Percentiles rank a stretch among this genome's conserved stretches.
Evolutionary conservation across 1,140 invertebrate species (phyloP).

Genomic region (Stenopsyche tienmushanensis): DNA sequence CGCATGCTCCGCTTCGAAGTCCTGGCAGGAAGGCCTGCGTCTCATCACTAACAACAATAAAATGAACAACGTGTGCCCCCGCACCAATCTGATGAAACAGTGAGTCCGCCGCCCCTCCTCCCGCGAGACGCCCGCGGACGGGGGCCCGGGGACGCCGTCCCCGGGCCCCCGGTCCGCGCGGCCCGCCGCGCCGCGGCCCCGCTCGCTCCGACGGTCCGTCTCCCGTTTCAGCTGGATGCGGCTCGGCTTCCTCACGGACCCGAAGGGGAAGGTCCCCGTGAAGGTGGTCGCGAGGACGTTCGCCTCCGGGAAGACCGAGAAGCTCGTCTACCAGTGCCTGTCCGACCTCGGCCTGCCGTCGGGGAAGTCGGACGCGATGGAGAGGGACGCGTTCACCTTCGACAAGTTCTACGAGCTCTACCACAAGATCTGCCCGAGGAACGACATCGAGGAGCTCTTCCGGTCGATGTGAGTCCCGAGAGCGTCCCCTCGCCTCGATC

Average conservation of each 20-base stretch:
- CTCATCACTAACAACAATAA: slow-evolving; percentile 95
- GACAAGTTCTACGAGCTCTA: slow-evolving; percentile 98
- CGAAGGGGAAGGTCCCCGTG: slow-evolving; percentile 94
- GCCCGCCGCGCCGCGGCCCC: too few species aligned
- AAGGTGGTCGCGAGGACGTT: slow-evolving; percentile 96
- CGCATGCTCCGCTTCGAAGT: too few species aligned
- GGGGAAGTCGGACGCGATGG: slow-evolving; percentile 96
- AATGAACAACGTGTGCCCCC: slow-evolving; percentile 93
- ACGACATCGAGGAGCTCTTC: slow-evolving; percentile 98
- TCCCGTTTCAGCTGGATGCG: slow-evolving; percentile 98
- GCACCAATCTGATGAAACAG: slow-evolving; percentile 97
- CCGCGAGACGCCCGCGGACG: too few species aligned
- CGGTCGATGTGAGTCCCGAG: slow-evolving; percentile 93
- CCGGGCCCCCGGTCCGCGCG: too few species aligned
- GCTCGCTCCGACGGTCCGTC: too few species aligned
- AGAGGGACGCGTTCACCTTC: slow-evolving; percentile 93
- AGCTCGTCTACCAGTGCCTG: slow-evolving; percentile 95
- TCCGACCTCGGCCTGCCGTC: slow-evolving; percentile 90
- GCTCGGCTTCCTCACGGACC: slow-evolving; percentile 88
- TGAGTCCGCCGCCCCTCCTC: too few species aligned
- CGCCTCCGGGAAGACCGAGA: slow-evolving; percentile 96
- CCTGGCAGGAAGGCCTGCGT: slow-evolving; percentile 88
- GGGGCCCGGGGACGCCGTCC: too few species aligned
- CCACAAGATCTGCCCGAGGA: slow-evolving; percentile 98
- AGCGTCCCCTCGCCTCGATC: too few species aligned